Conservation (phyloP, 2,888 invertebrate genomes). For the Amphipoea lucens region DNA sequence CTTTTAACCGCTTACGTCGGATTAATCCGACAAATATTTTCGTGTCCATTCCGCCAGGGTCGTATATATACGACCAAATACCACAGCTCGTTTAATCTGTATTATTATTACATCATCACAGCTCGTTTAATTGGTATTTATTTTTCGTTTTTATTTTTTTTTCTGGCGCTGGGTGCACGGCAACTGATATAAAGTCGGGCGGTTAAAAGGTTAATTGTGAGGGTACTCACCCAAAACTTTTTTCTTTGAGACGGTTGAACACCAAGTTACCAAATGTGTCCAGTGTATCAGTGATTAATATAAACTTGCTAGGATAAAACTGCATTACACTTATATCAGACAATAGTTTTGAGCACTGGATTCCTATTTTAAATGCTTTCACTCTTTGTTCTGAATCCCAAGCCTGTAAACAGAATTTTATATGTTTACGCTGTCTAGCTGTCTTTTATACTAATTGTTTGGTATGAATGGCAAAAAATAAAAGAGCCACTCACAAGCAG, state of each 20-base stretch:
- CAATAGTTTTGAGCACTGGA: slow-evolving; percentile 98
- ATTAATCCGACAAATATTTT: no score
- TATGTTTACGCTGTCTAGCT: background rate
- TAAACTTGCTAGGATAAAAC: slow-evolving; percentile 99
- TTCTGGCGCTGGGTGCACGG: no score
- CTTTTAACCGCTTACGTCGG: no score
- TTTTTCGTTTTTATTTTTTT: no score
- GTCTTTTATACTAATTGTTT: background rate
- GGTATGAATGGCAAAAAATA: background rate
- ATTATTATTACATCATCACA: no score
- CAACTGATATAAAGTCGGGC: no score
- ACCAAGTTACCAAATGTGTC: slow-evolving; percentile 98
- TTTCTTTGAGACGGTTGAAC: slow-evolving; percentile 94
- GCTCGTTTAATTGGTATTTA: no score
- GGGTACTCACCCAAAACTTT: slow-evolving; percentile 88
- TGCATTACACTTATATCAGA: slow-evolving; percentile 96
- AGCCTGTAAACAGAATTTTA: slow-evolving; percentile 87
- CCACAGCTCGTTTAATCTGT: no score
- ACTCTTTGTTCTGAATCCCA: slow-evolving; percentile 99
- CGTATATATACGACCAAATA: no score
- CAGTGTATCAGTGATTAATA: slow-evolving; percentile 98
- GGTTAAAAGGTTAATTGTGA: background rate
- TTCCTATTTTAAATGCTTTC: slow-evolving; percentile 98
- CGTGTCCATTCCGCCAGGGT: no score
- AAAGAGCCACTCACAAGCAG: background rate